These are phyloP conservation scores for Hucho hucho DNA, from an alignment of 2,113 vertebrate genomes.

Conservation along the genomic window DNA sequence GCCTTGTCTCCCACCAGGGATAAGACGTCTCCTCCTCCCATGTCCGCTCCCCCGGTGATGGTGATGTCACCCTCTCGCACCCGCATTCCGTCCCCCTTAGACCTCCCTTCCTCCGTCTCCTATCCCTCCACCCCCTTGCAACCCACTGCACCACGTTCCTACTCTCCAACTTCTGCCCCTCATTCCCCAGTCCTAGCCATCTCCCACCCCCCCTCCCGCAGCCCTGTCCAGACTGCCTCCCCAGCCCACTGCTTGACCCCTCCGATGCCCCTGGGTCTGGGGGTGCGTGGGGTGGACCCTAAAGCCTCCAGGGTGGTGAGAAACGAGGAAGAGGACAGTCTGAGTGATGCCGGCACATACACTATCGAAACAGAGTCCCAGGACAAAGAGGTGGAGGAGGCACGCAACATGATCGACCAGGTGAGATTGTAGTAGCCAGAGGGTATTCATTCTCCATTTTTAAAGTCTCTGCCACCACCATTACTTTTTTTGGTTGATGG, in stretches of 20 bases:
- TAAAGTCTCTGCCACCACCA: neutral
- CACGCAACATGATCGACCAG: constrained; percentile 96
- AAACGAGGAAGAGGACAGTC: constrained; percentile 90
- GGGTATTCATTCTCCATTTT: neutral
- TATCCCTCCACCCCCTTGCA: constrained; percentile 45
- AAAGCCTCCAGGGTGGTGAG: constrained; percentile 69
- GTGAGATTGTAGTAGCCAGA: constrained; percentile 61
- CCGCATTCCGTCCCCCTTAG: constrained; percentile 55
- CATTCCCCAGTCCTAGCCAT: constrained; percentile 1
- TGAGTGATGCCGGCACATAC: constrained; percentile 94
- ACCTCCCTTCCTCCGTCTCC: constrained; percentile 39
- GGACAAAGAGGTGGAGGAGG: constrained; percentile 93
- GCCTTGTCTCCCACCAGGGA: constrained; percentile 49
- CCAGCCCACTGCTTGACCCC: constrained; percentile 20
- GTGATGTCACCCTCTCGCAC: constrained; percentile 63
- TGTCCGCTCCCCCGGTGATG: constrained; percentile 64
- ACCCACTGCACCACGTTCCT: constrained; percentile 24
- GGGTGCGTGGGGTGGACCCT: constrained; percentile 42
- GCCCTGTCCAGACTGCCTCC: constrained; percentile 11
- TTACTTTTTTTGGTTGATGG: no score
- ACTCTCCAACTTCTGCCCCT: constrained; percentile 8
- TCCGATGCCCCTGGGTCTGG: constrained; percentile 19
- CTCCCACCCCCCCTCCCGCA: constrained; percentile 3
- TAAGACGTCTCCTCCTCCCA: constrained; percentile 57
- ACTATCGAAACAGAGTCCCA: constrained; percentile 93